Evolutionary conservation across 2,113 vertebrate species (phyloP), one percentile per base, ranked within the genome.

Genomic region (Misgurnus mizolepis): DNA sequence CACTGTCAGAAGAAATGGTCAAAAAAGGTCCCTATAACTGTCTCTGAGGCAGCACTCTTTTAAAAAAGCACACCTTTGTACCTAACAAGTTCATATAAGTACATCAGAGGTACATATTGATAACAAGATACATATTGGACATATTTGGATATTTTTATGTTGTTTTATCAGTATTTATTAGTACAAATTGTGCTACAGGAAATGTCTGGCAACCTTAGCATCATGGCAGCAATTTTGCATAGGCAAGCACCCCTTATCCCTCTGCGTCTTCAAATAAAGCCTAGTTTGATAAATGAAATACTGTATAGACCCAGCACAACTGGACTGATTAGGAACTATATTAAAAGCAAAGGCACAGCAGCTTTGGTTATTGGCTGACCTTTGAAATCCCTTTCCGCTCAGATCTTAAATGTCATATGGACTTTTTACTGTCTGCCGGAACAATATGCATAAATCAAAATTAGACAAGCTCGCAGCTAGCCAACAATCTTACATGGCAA

Each of bases 271-370:
- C 27, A 34, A 34, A 34, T 2, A 34, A 34, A 34, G 27, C 27
- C 0, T 6, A 18, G 22, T 64, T 49, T 62, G 3, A 45, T 3
- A 5, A 6, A 27, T 27, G 27, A 75, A 75, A 75, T 64, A 18
- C n/a, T 49, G 43, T 27, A 60, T 43, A 34, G 58, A 45, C 62
- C 17, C 22, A 64, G 14, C 71, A 22, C 55, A 27, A 60, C 58
- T 64, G 72, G 62, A 60, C 58, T 75, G 72, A 75, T 75, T 64
- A 49, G 58, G 14, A 64, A 75, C 41, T 75, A 75, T 75, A 75
- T 75, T 75, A 75, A 62, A 75, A 43, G 58, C 58, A 75, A 62
- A 62, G 39, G 41, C 14, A 7, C 41, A 75, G 41, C 43, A 34
- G 34, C n/a, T 61, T 8, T 27, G 43, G 43, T 64, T 15, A 62